Percentiles rank a stretch among this genome's conserved stretches.
Conservation (phyloP, 2,888 invertebrate genomes). For the Drosophila sordidula region DNA sequence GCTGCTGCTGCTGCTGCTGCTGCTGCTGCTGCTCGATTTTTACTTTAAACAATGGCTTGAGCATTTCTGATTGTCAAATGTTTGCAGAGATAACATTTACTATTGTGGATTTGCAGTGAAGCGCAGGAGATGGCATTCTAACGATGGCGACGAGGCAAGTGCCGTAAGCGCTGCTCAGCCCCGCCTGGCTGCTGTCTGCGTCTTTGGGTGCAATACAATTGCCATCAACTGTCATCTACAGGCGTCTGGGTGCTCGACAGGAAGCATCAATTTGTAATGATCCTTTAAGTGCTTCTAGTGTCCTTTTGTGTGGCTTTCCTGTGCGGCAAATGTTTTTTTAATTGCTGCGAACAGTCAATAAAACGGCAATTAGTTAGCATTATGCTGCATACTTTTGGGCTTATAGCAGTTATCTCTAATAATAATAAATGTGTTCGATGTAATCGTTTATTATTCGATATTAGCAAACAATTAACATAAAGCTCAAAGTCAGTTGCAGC, state of each 20-base stretch:
- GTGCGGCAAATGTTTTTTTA: slow-evolving; percentile 61
- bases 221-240: slow-evolving; percentile 59
- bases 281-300: slow-evolving; percentile 75
- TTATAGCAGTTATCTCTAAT: slow-evolving; percentile 6
- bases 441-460: slow-evolving; percentile 1
- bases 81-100: slow-evolving; percentile 80
- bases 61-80: slow-evolving; percentile 80
- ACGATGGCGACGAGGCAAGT: slow-evolving; percentile 53
- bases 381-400: slow-evolving; percentile 23
- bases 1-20: slow-evolving; percentile 46
- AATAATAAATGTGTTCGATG: not conserved
- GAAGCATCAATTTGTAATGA: slow-evolving; percentile 79
- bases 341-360: slow-evolving; percentile 61
- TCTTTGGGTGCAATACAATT: slow-evolving; percentile 46
- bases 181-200: not conserved
- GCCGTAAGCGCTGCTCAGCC: slow-evolving; percentile 52
- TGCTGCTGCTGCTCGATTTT: slow-evolving; percentile 72
- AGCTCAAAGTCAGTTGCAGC: not conserved
- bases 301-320: slow-evolving; percentile 50
- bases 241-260: slow-evolving; percentile 48
- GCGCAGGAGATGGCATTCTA: slow-evolving; percentile 63
- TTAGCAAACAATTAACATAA: slow-evolving; percentile 1
- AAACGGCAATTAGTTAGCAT: slow-evolving; percentile 61
- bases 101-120: slow-evolving; percentile 68
- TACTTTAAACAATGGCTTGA: slow-evolving; percentile 80